phyloP scores from a whole-genome alignment of 2,888 invertebrate genomes.

The Drosophila histrio region DNA sequence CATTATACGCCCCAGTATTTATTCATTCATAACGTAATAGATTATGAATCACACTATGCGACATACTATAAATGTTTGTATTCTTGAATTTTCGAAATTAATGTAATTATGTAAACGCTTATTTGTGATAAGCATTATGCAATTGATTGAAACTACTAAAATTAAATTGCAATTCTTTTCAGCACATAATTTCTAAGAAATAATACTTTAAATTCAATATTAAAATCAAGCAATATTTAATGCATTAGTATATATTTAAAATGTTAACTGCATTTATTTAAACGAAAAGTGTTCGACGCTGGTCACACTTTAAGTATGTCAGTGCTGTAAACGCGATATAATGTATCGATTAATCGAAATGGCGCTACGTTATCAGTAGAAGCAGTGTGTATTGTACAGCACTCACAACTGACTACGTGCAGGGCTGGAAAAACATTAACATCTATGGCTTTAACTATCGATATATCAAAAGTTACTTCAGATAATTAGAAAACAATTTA shows the following conservation, averaged over 20 bases:
- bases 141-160: neutral
- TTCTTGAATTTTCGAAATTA: neutral
- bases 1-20: conserved; percentile 6
- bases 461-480: too few relatives aligned
- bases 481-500: too few relatives aligned
- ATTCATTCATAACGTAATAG: conserved; percentile 38
- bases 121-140: neutral
- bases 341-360: neutral
- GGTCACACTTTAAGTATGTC: conserved; percentile 1
- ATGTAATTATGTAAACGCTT: neutral
- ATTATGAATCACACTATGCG: conserved; percentile 34
- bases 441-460: too few relatives aligned
- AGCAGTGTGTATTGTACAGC: conserved; percentile 12
- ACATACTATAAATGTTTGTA: conserved; percentile 9
- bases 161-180: neutral
- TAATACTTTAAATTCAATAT: neutral
- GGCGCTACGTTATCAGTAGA: conserved; percentile 7
- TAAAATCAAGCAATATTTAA: neutral
- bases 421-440: too few relatives aligned
- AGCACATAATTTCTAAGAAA: neutral
- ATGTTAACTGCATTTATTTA: neutral
- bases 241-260: neutral
- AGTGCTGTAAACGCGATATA: conserved; percentile 3
- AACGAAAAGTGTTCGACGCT: neutral
- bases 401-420: conserved; percentile 18